Base-by-base conservation (phyloP, 2,888 invertebrate genomes). In the Drosophila infuscata region DNA sequence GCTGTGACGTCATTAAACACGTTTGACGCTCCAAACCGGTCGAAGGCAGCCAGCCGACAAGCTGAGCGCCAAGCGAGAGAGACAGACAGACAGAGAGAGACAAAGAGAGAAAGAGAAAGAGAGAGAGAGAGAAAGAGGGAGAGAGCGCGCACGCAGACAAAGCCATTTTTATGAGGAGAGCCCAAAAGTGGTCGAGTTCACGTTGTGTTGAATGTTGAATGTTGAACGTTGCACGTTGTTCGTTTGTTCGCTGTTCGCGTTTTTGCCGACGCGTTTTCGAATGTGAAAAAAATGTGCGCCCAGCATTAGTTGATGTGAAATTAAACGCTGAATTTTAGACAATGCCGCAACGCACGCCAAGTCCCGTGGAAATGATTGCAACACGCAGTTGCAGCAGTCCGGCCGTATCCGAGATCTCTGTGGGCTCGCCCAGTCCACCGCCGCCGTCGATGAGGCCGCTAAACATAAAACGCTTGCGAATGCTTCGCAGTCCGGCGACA, bases 391-490 rank as follows among this genome's bases (percentile, higher is more conserved):
- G 79, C 67, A 76, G 84, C 70, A 93, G 93, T 85, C 93, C 93
- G 38, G 92, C 92, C 51, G 89, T 91, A 9, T 93, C 93, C 25
- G 93, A 93, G 83, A 93, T 93, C 59, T 93, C 93, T n/a, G 93
- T 93, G 63, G 93, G 93, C 11, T 91, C 93, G 9, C 92, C 92
- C 38, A 93, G 93, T 80, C 93, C 93, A 2, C 93, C 93, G 15
- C 92, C 93, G 3, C 59, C 74, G 25, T 30, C 72, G 32, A 83
- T 89, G 97, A 92, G 97, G 96, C 94, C 89, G 96, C 94, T 86
- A 1, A 84, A 96, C 95, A 73, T 88, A n/a, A 92, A 92, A 71
- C 88, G 92, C n/a, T 20, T 89, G 59, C 77, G 89, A 5, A 36
- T 87, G 15, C 57, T 81, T 6, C 82, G 82, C 48, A 88, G 89